Conservation (phyloP, 2,797 vertebrate species). For the Phataginus tetradactyla region DNA sequence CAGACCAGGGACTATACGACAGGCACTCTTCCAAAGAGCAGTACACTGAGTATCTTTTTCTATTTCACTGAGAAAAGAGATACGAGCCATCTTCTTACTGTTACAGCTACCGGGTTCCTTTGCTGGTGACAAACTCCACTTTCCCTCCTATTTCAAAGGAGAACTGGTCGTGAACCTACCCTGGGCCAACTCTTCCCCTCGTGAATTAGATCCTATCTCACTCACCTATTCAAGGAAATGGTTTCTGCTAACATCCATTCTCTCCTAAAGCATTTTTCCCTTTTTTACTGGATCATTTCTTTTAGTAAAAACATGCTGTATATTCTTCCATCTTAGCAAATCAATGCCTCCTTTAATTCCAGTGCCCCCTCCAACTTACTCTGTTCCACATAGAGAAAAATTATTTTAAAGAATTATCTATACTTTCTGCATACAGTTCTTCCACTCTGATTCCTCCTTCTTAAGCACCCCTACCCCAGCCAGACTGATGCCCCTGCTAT, state of each 20-base stretch:
- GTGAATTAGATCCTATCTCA: not conserved
- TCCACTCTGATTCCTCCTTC: not conserved
- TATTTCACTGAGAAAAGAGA: not conserved
- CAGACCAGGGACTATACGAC: too few species aligned
- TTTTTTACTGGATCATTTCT: not conserved
- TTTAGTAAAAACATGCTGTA: not conserved
- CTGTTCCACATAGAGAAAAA: not conserved
- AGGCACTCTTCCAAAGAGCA: not conserved
- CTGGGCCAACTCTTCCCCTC: not conserved
- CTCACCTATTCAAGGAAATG: not conserved
- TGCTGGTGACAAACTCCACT: not conserved
- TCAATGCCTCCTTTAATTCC: not conserved
- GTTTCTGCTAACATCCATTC: not conserved
- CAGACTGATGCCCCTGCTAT: not conserved
- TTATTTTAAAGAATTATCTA: not conserved
- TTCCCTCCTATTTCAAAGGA: not conserved
- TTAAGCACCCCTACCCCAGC: not conserved
- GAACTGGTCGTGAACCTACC: not conserved
- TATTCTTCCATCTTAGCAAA: not conserved
- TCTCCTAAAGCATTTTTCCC: not conserved
- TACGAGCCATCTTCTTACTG: not conserved
- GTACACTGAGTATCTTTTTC: too few species aligned
- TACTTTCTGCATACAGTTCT: accelerated
- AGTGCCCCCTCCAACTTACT: not conserved
- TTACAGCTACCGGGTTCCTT: too few species aligned